Evolutionary conservation across 2,888 invertebrate species (phyloP).

Genomic region (Aphidius colemani): DNA sequence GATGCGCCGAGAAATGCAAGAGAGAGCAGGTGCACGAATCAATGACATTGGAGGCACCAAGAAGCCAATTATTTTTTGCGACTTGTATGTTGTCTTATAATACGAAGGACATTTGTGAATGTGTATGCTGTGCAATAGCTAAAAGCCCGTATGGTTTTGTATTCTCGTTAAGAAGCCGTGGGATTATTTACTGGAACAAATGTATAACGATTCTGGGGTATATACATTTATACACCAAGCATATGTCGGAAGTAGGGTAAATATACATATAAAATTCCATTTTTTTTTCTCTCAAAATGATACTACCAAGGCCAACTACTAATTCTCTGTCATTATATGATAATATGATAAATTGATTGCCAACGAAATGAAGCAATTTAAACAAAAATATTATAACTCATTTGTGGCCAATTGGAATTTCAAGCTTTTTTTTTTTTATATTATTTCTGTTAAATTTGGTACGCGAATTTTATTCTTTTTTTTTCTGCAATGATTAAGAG

Average conservation of each 20-base stretch:
- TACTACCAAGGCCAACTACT: background rate
- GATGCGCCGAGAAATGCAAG: slow-evolving; percentile 39
- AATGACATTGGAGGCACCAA: slow-evolving; percentile 37
- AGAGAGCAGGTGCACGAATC: slow-evolving; percentile 43
- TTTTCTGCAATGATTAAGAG: slow-evolving; percentile 28
- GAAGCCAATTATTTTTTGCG: slow-evolving; percentile 39
- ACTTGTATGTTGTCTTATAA: slow-evolving; percentile 31
- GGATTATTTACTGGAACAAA: too few relatives aligned
- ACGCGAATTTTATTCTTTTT: background rate
- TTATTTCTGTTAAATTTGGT: too few relatives aligned
- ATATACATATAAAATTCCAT: too few relatives aligned
- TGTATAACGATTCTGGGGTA: too few relatives aligned
- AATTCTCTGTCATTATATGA: too few relatives aligned
- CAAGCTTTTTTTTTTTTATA: background rate
- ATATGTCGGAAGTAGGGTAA: too few relatives aligned
- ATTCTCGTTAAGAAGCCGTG: slow-evolving; percentile 3
- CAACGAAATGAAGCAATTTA: too few relatives aligned
- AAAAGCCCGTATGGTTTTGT: slow-evolving; percentile 16
- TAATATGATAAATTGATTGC: too few relatives aligned
- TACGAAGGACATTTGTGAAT: slow-evolving; percentile 25
- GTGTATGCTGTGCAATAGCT: slow-evolving; percentile 24
- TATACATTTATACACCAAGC: too few relatives aligned
- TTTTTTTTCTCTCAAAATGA: background rate
- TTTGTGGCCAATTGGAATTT: too few relatives aligned
- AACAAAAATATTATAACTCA: too few relatives aligned